Evolutionary conservation across 2,797 vertebrate genomes (phyloP), one percentile per base, ranked within the genome.

Genomic region (Aythya fuligula): DNA sequence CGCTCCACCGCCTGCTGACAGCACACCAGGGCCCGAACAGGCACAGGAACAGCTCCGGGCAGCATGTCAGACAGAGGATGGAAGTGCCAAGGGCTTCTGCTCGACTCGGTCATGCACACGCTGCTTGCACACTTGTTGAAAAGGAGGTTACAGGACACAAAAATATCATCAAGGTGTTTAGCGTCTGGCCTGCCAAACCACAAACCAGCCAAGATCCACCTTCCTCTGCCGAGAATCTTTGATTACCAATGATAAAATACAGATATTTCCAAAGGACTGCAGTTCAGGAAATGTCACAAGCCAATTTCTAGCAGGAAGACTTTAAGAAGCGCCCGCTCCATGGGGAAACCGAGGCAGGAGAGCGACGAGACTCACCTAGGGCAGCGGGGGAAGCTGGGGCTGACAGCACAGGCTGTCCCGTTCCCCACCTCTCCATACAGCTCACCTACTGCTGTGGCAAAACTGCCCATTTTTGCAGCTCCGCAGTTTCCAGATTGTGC

Each of bases 1-100:
- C 83, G 87, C 82, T 87, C 90, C 91, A 72, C 56, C 72, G 25
- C 41, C 85, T 93, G 89, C 91, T 76, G 82, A 91, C 41, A 88
- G 91, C 76, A 86, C 51, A 76, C 73, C 76, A 69, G 70, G n/a
- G 70, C 81, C 87, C 82, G 60, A 93, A 73, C 70, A 93, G 91
- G 73, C 11, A 1, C 62, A 72, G 69, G 36, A 89, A 87, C 27
- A 53, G 87, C 92, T 89, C 80, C 67, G 43, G 5, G 15, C 0
- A 0, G 53, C 2, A 1, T 13, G 32, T 72, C 14, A 27, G 58
- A 72, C 76, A 75, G 67, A 57, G 81, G 78, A 61, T 58, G 64
- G 75, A 89, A 89, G 69, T 8, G 32, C 45, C 3, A 2, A 90
- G 36, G 21, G 49, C 22, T 47, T 80, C 47, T 2, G 8, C 82